Evolutionary conservation across 2,888 invertebrate genomes (phyloP), one percentile per base, ranked within the genome.

Genomic region (Notodonta ziczac): DNA sequence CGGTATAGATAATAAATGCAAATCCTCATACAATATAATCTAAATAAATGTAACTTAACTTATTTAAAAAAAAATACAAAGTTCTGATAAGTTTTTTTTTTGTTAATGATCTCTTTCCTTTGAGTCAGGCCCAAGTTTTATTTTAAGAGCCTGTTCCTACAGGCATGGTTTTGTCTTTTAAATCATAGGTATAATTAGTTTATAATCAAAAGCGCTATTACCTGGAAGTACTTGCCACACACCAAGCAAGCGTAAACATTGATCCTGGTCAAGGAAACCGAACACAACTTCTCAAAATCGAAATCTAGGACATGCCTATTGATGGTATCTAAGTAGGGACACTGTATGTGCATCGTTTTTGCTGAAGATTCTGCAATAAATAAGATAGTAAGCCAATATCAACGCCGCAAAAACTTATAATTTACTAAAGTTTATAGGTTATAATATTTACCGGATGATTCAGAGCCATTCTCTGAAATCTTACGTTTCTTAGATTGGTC

Each of bases 181-280:
- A 35, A 7, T 0, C 35, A 35, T 35, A 35, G 7, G 35, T 24
- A 24, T 24, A 24, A 24, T 5, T 35, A 35, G 35, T 35, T 35
- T 35, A 35, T 35, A 35, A 7, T 35, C 35, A 5, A 35, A 35
- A 35, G 51, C 8, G 35, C 12, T 53, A 35, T 32, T 83, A 94
- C 94, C 90, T 94, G 94, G 83, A 99, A 99, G 86, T 99, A 99
- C 91, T 99, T 99, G 24, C 99, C 99, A 89, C 99, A 99, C 0
- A 99, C 98, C 64, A 99, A 95, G 84, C 99, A 99, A 8, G 99
- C 99, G 87, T 99, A 99, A 44, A 99, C 99, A 94, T 99, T 99
- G 76, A 99, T 98, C 81, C 99, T 96, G 0, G 99, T 99, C 67
- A 99, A 88, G 0, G 99, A 99, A 48, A 99, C 97, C 0, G 99